Conservation (phyloP, 2,888 invertebrate genomes). For the Oegoconia quadripuncta region DNA sequence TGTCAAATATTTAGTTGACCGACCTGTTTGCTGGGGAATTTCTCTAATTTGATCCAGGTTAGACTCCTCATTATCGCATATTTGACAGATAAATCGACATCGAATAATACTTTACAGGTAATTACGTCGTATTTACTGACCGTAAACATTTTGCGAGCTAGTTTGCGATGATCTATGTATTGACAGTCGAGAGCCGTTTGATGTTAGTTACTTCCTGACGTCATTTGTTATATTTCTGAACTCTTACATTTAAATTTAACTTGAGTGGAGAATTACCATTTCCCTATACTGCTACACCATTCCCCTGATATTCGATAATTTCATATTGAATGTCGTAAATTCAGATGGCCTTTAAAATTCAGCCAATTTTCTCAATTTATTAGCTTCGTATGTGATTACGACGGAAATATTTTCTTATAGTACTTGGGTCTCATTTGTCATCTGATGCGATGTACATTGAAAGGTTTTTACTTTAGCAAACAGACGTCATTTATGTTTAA, state of each 20-base stretch:
- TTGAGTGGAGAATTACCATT: too few relatives aligned
- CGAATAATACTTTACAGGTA: conserved; percentile 36
- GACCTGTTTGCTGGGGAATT: conserved; percentile 33
- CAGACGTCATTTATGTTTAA: too few relatives aligned
- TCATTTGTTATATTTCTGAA: conserved; percentile 1
- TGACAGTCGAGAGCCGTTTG: conserved; percentile 27
- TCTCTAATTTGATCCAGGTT: conserved; percentile 41
- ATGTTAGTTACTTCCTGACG: conserved; percentile 23
- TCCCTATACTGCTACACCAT: too few relatives aligned
- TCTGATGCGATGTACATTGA: too few relatives aligned
- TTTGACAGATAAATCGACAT: conserved; percentile 54
- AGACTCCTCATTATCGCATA: conserved; percentile 43
- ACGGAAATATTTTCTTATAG: conserved; percentile 16
- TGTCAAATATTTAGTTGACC: conserved; percentile 14
- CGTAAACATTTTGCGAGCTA: conserved; percentile 24
- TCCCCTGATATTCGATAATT: background rate
- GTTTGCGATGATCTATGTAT: conserved; percentile 38
- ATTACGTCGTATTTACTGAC: conserved; percentile 24
- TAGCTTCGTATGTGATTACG: conserved; percentile 36
- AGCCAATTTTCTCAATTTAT: conserved; percentile 38
- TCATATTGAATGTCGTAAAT: conserved; percentile 1
- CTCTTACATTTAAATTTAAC: too few relatives aligned
- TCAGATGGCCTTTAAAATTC: conserved; percentile 23
- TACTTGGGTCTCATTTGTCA: conserved; percentile 16
- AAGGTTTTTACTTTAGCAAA: too few relatives aligned